Evolutionary conservation across 2,888 invertebrate genomes (phyloP).

Genomic region (Neoascia interrupta): DNA sequence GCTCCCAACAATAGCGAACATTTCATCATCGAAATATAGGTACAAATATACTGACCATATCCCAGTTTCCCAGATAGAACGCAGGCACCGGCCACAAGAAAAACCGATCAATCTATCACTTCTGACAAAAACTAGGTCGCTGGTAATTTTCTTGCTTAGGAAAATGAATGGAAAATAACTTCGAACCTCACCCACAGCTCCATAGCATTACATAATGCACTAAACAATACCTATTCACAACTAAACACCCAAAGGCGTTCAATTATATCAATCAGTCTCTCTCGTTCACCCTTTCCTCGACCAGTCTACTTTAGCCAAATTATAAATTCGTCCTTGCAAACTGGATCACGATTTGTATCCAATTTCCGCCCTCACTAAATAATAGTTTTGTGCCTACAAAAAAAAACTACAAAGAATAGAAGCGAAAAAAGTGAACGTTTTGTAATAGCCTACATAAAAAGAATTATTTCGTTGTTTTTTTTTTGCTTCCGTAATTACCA

Average conservation of each 20-base stretch:
- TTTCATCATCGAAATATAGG: no score
- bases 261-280: constrained; percentile 61
- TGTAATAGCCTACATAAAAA: constrained; percentile 41
- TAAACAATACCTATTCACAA: constrained; percentile 59
- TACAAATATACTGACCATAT: no score
- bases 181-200: constrained; percentile 59
- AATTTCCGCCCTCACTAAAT: constrained; percentile 70
- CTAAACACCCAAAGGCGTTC: constrained; percentile 69
- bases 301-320: constrained; percentile 18
- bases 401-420: constrained; percentile 2
- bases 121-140: constrained; percentile 50
- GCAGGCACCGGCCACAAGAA: no score
- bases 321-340: constrained; percentile 72
- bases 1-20: no score
- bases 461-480: constrained; percentile 8
- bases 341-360: constrained; percentile 70
- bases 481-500: constrained; percentile 51
- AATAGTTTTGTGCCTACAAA: not conserved
- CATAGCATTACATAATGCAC: constrained; percentile 46
- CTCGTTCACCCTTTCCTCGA: not conserved
- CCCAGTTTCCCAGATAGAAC: no score
- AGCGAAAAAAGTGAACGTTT: constrained; percentile 58
- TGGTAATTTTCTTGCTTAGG: constrained; percentile 25
- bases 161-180: constrained; percentile 9
- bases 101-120: constrained; percentile 54